Evolutionary conservation across 2,113 vertebrate genomes (phyloP), one percentile per base, ranked within the genome.

Genomic region (Oophaga pumilio): DNA sequence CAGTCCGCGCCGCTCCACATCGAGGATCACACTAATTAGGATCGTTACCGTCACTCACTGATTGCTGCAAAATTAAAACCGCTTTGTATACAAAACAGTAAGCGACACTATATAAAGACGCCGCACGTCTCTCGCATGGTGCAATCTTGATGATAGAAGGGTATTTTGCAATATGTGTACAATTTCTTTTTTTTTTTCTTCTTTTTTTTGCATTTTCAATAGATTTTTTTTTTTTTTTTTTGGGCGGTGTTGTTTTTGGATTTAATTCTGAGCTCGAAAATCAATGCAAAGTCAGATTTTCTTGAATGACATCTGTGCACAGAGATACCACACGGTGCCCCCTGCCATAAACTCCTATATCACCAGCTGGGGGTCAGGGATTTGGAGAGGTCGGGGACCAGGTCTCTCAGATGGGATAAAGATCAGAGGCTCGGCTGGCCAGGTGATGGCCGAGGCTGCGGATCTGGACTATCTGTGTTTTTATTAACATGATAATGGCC

Each of bases 401-500:
- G 95, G 95, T 96, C 95, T 93, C 96, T 97, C 96, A 97, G 97
- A 97, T 96, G 96, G 96, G 95, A 96, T 96, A 95, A 97, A 98
- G 97, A 98, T 99, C 97, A 97, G 96, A 98, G 94, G 93, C 93
- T 95, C 95, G 94, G 92, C 94, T 95, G 94, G 95, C 95, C 97
- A 98, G 97, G 97, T 97, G 97, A 97, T 96, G 96, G 94, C 94
- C 91, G 89, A 2, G 93, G 93, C 95, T 93, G 94, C 95, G 95
- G 96, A 97, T 95, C 95, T 95, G 95, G 94, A 94, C 94, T 95
- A 96, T 96, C 95, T 95, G 95, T 93, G 91, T 93, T 93, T 95
- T 96, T 96, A 98, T 99, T 99, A 97, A 98, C 95, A 98, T 99
- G 97, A 95, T 99, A 99, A 99, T 99, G 96, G 98, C 96, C 95